A percentile compares a stretch with the other conserved stretches of the same genome.
phyloP scores from a whole-genome alignment of 2,797 vertebrate genomes.

The Fringilla coelebs region DNA sequence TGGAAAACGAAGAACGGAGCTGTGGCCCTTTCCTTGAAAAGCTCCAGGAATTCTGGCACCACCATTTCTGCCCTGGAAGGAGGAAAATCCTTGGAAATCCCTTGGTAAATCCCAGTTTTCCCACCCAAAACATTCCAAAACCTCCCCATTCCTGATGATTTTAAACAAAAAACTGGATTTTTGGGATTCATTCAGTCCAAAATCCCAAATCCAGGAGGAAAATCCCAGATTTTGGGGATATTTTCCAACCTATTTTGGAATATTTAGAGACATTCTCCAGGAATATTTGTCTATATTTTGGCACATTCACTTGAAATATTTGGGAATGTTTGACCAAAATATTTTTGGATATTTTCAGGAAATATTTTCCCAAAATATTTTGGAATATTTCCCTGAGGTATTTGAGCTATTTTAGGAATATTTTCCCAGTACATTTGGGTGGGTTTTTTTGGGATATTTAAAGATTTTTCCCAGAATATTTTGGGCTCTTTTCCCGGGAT shows the following conservation, averaged over 20 bases:
- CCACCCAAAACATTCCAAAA: background rate
- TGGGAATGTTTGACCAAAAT: background rate
- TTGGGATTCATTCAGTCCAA: background rate
- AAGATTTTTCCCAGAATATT: background rate
- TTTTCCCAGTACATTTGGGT: background rate
- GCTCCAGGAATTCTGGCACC: constrained; percentile 94
- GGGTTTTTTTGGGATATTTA: background rate
- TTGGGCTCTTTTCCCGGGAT: background rate
- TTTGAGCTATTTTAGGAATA: background rate
- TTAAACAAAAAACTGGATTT: background rate
- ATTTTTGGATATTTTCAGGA: background rate
- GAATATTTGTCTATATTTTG: background rate
- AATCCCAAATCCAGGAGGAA: background rate
- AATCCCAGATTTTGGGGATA: background rate
- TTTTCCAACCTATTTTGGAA: too few relatives aligned
- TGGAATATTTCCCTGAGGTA: background rate
- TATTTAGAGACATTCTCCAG: background rate
- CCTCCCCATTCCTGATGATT: background rate
- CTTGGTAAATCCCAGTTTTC: background rate
- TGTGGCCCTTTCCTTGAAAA: constrained; percentile 94
- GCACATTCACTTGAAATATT: background rate
- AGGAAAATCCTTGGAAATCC: background rate
- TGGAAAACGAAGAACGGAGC: constrained; percentile 98
- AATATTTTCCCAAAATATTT: background rate
- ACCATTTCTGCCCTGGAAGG: constrained; percentile 89